phyloP scores from a whole-genome alignment of 2,113 vertebrate genomes.

The Fukomys damarensis region DNA sequence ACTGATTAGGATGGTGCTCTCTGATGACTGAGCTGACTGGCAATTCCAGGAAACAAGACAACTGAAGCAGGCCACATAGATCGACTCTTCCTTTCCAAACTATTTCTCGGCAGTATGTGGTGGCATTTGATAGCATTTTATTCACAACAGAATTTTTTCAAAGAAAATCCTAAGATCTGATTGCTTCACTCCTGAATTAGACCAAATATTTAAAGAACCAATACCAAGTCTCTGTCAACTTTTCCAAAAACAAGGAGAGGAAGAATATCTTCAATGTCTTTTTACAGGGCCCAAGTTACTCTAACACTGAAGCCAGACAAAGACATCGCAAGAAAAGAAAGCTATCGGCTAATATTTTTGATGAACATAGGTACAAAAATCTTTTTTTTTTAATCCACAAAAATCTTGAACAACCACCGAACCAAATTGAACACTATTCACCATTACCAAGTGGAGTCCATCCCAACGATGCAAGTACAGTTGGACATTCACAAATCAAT shows the following conservation, averaged over 20 bases:
- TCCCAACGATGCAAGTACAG: not conserved
- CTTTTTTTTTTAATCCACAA: too few relatives aligned
- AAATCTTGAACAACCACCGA: not conserved
- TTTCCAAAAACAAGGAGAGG: not conserved
- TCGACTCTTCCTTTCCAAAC: not conserved
- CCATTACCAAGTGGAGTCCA: not conserved
- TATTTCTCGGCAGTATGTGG: not conserved
- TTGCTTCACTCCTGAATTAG: not conserved
- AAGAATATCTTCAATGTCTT: not conserved
- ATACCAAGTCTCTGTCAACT: not conserved
- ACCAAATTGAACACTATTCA: not conserved
- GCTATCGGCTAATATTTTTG: not conserved
- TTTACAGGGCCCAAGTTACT: not conserved
- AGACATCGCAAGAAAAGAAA: not conserved
- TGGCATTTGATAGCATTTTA: not conserved
- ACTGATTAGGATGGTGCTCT: not conserved
- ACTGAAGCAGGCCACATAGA: not conserved
- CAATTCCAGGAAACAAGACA: not conserved
- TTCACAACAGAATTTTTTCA: not conserved
- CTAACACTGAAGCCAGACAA: not conserved
- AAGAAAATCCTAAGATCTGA: not conserved
- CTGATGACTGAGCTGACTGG: not conserved
- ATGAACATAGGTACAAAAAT: not conserved
- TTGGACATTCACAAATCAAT: not conserved
- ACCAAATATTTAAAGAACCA: not conserved